Evolutionary conservation across 2,113 vertebrate genomes (phyloP), one percentile per base, ranked within the genome.

Genomic region (Gambusia holbrooki): DNA sequence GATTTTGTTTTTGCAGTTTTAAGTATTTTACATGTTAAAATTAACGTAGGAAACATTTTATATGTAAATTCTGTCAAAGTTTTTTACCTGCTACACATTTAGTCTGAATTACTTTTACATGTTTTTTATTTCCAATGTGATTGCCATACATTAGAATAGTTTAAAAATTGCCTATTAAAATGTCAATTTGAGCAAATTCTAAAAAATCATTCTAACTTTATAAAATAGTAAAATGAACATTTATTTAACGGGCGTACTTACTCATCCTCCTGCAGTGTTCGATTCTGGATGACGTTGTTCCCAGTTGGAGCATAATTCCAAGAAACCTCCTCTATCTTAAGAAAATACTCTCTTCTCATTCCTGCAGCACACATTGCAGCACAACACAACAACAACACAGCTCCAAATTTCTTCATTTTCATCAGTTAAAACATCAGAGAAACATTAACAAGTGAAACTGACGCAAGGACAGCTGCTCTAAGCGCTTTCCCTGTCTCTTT

Each of bases 251-350:
- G 15, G 27, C 51, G 13, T 69, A 91, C 91, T 87, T 51, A 93
- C 92, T 86, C 67, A 61, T 93, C 92, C 2, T 92, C 82, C 48
- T 78, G 58, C 62, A 93, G 48, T 1, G 87, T 76, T 13, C 62
- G 62, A 73, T 93, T 92, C 1, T 90, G 89, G 19, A 94, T 92
- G 12, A 88, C 0, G 69, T 92, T 94, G 66, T 82, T 91, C 25
- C 87, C 92, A 67, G 62, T 84, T 1, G 92, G 91, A 14, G 85
- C 88, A 1, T 92, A 93, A 64, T 93, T 89, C 92, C 92, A 93
- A 27, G 71, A 32, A 6, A 88, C 69, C 48, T 95, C 95, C 10
- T 94, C 93, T 74, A 95, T 95, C 62, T 73, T 92, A 28, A 95
- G 13, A 66, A 94, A 95, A 74, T 95, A 94, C n/a, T 92, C 92